Evolutionary conservation across 2,797 vertebrate genomes (phyloP).

Genomic region (Scyliorhinus canicula): DNA sequence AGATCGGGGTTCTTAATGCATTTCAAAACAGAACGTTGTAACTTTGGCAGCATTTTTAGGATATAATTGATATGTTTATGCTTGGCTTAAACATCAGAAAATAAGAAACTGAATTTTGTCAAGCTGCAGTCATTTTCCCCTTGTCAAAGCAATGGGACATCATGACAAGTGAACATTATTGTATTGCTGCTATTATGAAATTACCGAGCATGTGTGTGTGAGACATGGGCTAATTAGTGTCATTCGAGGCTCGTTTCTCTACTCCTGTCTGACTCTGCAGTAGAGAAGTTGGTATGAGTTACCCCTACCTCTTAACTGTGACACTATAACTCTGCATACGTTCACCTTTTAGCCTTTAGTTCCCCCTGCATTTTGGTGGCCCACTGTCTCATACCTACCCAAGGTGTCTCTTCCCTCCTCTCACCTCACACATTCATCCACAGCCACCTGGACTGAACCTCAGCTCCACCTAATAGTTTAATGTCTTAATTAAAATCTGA

Average conservation of each 20-base stretch:
- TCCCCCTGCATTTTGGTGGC: not conserved
- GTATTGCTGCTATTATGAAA: not conserved
- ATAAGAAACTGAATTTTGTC: no score
- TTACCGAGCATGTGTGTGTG: not conserved
- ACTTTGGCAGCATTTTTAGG: no score
- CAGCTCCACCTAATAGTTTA: not conserved
- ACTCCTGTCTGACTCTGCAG: not conserved
- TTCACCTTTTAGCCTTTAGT: not conserved
- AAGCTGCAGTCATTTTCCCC: no score
- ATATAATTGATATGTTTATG: no score
- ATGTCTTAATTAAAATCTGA: not conserved
- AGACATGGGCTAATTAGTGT: not conserved
- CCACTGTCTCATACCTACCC: not conserved
- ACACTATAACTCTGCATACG: not conserved
- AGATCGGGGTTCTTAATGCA: no score
- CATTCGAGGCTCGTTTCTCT: not conserved
- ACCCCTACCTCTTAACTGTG: not conserved
- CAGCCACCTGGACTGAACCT: not conserved
- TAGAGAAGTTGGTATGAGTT: not conserved
- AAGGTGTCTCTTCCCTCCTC: not conserved
- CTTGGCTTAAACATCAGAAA: no score
- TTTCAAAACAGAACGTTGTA: no score
- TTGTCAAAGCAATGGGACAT: no score
- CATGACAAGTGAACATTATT: no score
- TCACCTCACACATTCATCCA: not conserved